Base-by-base conservation (phyloP, 2,888 invertebrate genomes). In the Trachelus troglodyta region DNA sequence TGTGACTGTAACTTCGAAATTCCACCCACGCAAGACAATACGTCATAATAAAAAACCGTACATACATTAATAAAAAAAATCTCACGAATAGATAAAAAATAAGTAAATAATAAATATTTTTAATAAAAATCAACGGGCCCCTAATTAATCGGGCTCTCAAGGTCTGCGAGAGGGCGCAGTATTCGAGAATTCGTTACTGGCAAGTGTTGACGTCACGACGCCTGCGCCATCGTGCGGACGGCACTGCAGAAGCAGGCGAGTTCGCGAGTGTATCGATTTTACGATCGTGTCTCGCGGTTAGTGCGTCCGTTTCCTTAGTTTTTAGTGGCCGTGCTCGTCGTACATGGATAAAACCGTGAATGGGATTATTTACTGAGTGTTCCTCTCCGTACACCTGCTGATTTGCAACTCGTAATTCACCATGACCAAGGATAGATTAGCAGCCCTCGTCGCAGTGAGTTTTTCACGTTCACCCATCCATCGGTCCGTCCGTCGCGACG, bases 381-480 rank as follows among this genome's bases (percentile, higher is more conserved):
- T 86, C 85, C 87, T 84, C 86, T 85, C 85, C 86, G 87, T 87
- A 85, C 87, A 87, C 83, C 86, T 86, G 88, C 87, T 89, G 88
- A 89, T 86, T 78, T 76, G 69, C 78, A 34, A 83, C 80, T 82
- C 79, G 84, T 83, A 86, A 83, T 82, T 87, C 86, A 86, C 83
- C 90, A 98, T 97, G 97, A 97, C 97, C 94, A 98, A 98, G 95
- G 98, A 98, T 95, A 97, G 97, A 96, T 96, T 98, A 95, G 97
- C 97, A 94, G 98, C 97, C 93, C 95, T 98, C 91, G 97, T 97
- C 94, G 97, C 97, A 95, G 97, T 97, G 94, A 95, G 96, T 90
- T 90, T 85, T 80, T 75, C 79, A 74, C 76, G 56, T 78, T 75
- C 77, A 12, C 74, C 34, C 30, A 33, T 33, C 69, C 71, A 34